These are phyloP conservation scores for Urechis unicinctus DNA, from an alignment of 2,888 invertebrate genomes.

Conservation along the genomic window DNA sequence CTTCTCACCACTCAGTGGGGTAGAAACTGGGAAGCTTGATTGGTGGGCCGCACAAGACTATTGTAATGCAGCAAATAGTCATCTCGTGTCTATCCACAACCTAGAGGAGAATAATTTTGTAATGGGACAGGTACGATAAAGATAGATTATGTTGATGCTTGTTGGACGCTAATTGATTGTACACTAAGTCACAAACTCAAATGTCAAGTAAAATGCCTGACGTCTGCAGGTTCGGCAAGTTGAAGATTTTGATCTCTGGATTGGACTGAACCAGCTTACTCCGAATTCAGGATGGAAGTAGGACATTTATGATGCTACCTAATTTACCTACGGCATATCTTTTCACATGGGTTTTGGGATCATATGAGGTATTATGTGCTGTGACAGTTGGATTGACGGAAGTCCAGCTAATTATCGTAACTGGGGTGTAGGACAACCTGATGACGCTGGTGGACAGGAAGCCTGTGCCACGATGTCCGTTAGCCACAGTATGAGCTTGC, in stretches of 20 bases:
- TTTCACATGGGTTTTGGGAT: no score
- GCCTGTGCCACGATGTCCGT: constrained; percentile 1
- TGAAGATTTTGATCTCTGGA: no score
- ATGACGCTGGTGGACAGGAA: constrained; percentile 2
- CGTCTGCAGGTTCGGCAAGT: no score
- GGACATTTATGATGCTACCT: no score
- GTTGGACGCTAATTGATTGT: no score
- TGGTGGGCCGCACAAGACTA: constrained; percentile 27
- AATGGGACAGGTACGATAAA: constrained; percentile 17
- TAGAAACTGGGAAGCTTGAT: neutral
- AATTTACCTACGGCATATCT: no score
- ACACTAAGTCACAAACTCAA: no score
- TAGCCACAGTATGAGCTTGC: neutral
- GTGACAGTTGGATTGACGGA: constrained; percentile 37
- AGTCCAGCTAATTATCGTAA: constrained; percentile 23
- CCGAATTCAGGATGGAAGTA: no score
- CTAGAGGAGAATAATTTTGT: constrained; percentile 27
- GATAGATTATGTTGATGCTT: no score
- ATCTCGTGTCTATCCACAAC: constrained; percentile 24
- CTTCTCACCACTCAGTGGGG: neutral
- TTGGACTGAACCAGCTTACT: no score
- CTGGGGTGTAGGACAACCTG: constrained; percentile 23
- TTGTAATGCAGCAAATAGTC: constrained; percentile 23
- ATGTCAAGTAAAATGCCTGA: no score
- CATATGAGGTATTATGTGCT: no score